Base-by-base conservation (phyloP, 2,113 vertebrate genomes). In the Glaucidium brasilianum region DNA sequence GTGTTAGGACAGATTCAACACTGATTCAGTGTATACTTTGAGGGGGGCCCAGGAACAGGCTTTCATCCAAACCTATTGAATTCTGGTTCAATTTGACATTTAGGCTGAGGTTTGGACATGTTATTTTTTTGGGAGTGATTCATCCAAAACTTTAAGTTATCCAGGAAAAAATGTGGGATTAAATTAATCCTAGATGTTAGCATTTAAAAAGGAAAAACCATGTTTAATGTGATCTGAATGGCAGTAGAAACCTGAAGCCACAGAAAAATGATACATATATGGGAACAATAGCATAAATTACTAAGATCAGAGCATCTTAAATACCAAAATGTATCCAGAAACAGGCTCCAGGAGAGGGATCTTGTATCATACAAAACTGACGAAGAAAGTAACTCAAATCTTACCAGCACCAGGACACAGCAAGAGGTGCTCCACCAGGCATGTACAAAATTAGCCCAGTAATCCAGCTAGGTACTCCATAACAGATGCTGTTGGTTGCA, bases 101-200 rank as follows among this genome's bases (percentile, higher is more conserved):
- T 95, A 91, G 89, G 77, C 73, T 96, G 95, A 94, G 95, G 95
- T 96, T 97, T 97, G 92, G 91, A 92, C 92, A 94, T 68, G 91
- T 95, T 89, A 72, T 91, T 85, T 97, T 95, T 79, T 17, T 2
- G 77, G 45, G 89, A 97, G 81, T 95, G 91, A 92, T 92, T 97
- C 94, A 94, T 96, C 80, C 89, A 94, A 94, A 94, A 91, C 84
- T 91, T 93, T 68, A 92, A 95, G 80, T 97, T 97, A 95, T 84
- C 80, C 96, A 95, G 96, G 94, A 94, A 94, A 95, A 96, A 95
- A 95, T 59, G 91, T 73, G 50, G 95, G 84, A 95, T 97, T 96
- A 97, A 97, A 97, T 97, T 94, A 96, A 95, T 97, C 92, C 94
- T 95, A 64, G 77, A 97, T 97, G 95, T 94, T 94, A 92, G 91